Evolutionary conservation across 2,113 vertebrate species (phyloP).

Genomic region (Astur gentilis): DNA sequence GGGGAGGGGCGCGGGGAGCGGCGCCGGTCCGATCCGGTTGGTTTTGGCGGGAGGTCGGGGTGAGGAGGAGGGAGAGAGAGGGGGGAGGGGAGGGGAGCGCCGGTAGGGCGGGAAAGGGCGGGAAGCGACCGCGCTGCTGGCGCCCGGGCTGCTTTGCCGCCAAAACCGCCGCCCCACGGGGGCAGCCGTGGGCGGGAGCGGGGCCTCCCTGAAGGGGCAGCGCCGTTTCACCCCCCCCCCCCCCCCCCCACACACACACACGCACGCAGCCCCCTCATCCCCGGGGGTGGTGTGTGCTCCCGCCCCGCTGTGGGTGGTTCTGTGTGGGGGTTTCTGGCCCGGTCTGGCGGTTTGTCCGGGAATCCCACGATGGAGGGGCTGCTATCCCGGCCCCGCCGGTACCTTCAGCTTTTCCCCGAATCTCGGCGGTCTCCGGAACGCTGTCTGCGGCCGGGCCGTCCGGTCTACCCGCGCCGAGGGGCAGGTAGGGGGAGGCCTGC

Average conservation of each 20-base stretch:
- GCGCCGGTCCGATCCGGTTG: no score
- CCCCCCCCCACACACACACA: no score
- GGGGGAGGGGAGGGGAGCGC: no score
- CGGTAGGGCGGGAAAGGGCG: no score
- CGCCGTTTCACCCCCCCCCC: not conserved
- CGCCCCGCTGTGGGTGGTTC: not conserved
- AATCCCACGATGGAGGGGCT: not conserved
- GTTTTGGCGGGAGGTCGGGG: no score
- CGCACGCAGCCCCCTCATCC: no score
- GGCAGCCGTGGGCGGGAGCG: not conserved
- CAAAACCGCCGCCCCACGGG: no score
- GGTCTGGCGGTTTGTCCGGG: not conserved
- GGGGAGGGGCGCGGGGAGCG: no score
- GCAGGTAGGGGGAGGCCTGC: not conserved
- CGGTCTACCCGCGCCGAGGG: not conserved
- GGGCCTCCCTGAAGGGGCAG: not conserved
- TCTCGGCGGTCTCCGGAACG: not conserved
- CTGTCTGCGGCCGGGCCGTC: not conserved
- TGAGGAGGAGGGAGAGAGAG: no score
- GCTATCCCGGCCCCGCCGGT: not conserved
- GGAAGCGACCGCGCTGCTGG: no score
- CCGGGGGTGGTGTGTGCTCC: no score
- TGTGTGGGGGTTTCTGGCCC: not conserved
- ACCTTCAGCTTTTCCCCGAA: not conserved
- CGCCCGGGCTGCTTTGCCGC: no score